These are phyloP conservation scores for Conops quadrifasciatus DNA, from an alignment of 2,888 invertebrate species.

Conservation along the genomic window DNA sequence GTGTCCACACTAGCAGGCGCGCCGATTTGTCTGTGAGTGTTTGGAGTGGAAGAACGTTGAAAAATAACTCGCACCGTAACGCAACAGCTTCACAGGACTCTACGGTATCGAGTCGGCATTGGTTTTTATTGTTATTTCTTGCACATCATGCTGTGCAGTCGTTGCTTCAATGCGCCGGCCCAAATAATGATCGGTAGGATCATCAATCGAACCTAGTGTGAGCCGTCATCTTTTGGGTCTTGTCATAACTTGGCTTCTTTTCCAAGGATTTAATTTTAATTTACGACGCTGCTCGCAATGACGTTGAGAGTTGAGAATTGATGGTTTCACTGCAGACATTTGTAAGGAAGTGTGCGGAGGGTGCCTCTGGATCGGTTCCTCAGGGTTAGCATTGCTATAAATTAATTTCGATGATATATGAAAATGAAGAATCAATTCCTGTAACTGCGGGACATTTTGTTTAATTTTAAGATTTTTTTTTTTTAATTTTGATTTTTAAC, in stretches of 20 bases:
- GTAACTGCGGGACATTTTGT: conserved; percentile 31
- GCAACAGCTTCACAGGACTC: conserved; percentile 21
- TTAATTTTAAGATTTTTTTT: conserved; percentile 8
- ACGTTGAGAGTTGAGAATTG: conserved; percentile 24
- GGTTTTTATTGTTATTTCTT: conserved; percentile 17
- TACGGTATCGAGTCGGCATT: conserved; percentile 3
- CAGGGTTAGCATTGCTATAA: conserved; percentile 15
- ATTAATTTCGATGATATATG: conserved; percentile 10
- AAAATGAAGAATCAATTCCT: conserved; percentile 27
- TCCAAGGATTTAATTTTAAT: conserved; percentile 28
- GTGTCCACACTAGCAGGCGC: conserved; percentile 25
- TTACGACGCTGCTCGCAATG: conserved; percentile 25
- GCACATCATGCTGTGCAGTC: conserved; percentile 27
- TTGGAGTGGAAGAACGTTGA: background rate
- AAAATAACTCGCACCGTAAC: background rate
- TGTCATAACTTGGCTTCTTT: conserved; percentile 31
- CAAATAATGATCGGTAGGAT: conserved; percentile 16
- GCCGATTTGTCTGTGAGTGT: conserved; percentile 26
- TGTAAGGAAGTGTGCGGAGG: background rate
- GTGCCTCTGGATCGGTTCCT: background rate
- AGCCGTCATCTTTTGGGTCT: conserved; percentile 27
- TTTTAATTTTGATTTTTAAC: no score
- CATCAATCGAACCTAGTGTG: conserved; percentile 20
- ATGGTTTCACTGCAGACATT: conserved; percentile 16
- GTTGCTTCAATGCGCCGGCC: conserved; percentile 7